These are phyloP conservation scores for Calephelis perditalis DNA, from an alignment of 2,888 invertebrate genomes.

Conservation along the genomic window DNA sequence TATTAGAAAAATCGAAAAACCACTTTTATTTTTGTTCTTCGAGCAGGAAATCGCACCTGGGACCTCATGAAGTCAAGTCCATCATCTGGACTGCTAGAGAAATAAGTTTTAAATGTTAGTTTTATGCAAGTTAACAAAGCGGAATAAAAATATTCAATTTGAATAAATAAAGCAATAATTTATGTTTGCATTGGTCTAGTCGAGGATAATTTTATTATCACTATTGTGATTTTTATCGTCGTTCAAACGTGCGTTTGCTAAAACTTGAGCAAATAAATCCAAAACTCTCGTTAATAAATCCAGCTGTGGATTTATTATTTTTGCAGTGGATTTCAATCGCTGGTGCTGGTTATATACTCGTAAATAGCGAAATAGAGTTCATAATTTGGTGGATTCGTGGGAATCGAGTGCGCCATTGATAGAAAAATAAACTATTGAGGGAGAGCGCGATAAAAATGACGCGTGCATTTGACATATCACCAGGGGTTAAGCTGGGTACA, in stretches of 20 bases:
- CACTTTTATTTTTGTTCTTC: too few species aligned
- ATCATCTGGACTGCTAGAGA: too few species aligned
- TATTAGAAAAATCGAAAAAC: too few species aligned
- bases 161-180: too few species aligned
- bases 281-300: conserved; percentile 6
- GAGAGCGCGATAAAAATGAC: conserved; percentile 52
- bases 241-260: neutral
- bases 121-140: too few species aligned
- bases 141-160: too few species aligned
- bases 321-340: conserved; percentile 15
- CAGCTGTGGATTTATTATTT: conserved; percentile 11
- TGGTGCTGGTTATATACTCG: conserved; percentile 16
- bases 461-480: conserved; percentile 54
- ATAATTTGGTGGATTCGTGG: conserved; percentile 38
- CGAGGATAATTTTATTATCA: too few species aligned
- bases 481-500: conserved; percentile 24
- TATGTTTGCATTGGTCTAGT: too few species aligned
- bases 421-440: conserved; percentile 41
- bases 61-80: too few species aligned
- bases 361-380: conserved; percentile 18
- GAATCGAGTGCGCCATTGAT: conserved; percentile 48
- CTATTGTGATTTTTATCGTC: too few species aligned
- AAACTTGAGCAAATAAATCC: conserved; percentile 2
- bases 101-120: too few species aligned
- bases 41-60: too few species aligned